Percentiles rank a stretch among this genome's conserved stretches.
Evolutionary conservation across 2,113 vertebrate species (phyloP).

Genomic region (Globicephala melas): DNA sequence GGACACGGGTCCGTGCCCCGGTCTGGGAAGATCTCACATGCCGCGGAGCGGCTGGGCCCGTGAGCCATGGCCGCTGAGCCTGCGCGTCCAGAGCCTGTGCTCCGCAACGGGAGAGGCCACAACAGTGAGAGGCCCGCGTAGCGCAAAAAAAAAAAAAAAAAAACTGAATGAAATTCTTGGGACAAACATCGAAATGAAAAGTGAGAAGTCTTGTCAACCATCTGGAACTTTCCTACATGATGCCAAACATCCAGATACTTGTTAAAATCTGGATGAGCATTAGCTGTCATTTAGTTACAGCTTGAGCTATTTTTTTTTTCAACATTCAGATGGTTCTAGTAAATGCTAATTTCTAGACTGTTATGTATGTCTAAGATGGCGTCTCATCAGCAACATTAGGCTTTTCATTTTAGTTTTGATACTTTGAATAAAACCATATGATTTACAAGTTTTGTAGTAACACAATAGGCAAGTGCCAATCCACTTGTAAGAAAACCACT

Average conservation of each 20-base stretch:
- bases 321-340: conserved; percentile 3
- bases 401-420: background rate
- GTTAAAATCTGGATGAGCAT: conserved; percentile 39
- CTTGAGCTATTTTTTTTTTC: background rate
- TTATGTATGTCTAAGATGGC: background rate
- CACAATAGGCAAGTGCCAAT: background rate
- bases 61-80: no score
- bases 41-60: no score
- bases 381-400: background rate
- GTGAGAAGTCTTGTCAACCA: conserved; percentile 58
- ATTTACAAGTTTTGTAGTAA: background rate
- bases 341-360: background rate
- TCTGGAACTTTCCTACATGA: conserved; percentile 48
- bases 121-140: no score
- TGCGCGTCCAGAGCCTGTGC: no score
- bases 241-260: conserved; percentile 62
- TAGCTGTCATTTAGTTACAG: conserved; percentile 35
- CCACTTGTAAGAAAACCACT: background rate
- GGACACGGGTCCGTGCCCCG: no score
- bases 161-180: conserved; percentile 59
- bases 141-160: background rate
- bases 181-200: conserved; percentile 63
- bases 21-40: no score
- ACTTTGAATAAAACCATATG: background rate
- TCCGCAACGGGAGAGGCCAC: no score